Base-by-base conservation (phyloP, 2,797 vertebrate genomes). In the Micrastur ruficollis region DNA sequence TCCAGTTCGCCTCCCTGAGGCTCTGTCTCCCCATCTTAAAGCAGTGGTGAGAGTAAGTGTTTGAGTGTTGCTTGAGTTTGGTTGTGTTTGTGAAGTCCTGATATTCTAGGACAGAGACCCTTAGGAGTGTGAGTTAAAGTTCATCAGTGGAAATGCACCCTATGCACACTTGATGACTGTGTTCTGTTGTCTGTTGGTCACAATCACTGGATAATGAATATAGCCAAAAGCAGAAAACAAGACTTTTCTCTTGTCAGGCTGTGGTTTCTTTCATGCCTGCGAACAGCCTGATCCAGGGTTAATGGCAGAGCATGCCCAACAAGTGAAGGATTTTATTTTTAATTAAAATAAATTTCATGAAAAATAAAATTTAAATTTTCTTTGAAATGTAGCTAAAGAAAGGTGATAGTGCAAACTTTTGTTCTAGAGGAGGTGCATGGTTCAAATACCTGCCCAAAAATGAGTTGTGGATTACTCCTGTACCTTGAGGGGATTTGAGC, bases 361-460 rank as follows among this genome's bases (percentile, higher is more conserved):
- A 62, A 89, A 92, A 42, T 27, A 27, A 68, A 53, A 23, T 32
- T 18, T 34, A 14, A 4, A 1, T 55, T 59, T 89, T 89, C 10
- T 65, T 65, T 78, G 36, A 14, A 74, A 32, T 31, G 31, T 49
- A 61, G 34, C 13, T 79, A 66, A 83, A 81, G 62, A 74, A 94
- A 74, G 11, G 5, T 53, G 25, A 13, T 52, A 49, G 26, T 38
- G 15, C 6, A 91, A 63, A 73, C 56, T 46, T 46, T 81, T 78
- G 14, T 52, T 71, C 18, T 86, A 55, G 47, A 78, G 22, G 32
- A 83, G 52, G 8, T 0, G 0, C 3, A 2, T 40, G 36, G 31
- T 40, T 85, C 3, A 10, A 80, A 23, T 74, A 71, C 14, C 55
- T 76, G 46, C 21, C 20, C 16, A 68, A 68, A 93, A 89, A 84